Evolutionary conservation across 2,888 invertebrate genomes (phyloP), one percentile per base, ranked within the genome.

Genomic region (Mimumesa dahlbomi): DNA sequence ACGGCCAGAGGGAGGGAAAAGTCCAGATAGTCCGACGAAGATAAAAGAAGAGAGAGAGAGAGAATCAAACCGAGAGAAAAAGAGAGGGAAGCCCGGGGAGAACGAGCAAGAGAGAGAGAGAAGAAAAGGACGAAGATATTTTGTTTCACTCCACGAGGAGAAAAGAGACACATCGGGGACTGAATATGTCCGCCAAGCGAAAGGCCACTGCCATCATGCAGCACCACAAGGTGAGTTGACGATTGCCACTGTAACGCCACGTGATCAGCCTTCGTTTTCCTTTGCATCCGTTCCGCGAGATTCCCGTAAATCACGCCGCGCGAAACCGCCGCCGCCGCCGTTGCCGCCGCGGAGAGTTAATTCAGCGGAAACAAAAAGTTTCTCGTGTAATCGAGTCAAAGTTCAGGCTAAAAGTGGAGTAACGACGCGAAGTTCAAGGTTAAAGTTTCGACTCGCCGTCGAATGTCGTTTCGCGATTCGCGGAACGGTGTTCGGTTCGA

Each of bases 191-290:
- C 81, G 94, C 94, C 81, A 94, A 94, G 91, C 92, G 94, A 90
- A 94, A 94, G 92, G 93, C 94, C 88, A 93, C 93, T 83, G 93
- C 93, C 84, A 91, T 94, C 86, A 93, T 94, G 84, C 94, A 94
- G 91, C 94, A 94, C 90, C 89, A 88, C 85, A 89, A 89, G 89
- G 89, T 89, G 84, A 88, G 88, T 85, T 76, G 40, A 70, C 43
- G 56, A 68, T 62, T 54, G 61, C 56, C 66, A 76, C 58, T 21
- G 38, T 68, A 54, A 45, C 57, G 54, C 69, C 77, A 77, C 75
- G 78, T 75, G 77, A 77, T 68, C 61, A 16, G 29, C 18, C n/a
- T 50, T 46, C 42, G 53, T 65, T 52, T 66, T 65, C 54, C 21
- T 36, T 16, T 14, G 21, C 19, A 34, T 43, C 25, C 52, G 31